phyloP scores from a whole-genome alignment of 2,797 vertebrate genomes.

The Parambassis ranga region DNA sequence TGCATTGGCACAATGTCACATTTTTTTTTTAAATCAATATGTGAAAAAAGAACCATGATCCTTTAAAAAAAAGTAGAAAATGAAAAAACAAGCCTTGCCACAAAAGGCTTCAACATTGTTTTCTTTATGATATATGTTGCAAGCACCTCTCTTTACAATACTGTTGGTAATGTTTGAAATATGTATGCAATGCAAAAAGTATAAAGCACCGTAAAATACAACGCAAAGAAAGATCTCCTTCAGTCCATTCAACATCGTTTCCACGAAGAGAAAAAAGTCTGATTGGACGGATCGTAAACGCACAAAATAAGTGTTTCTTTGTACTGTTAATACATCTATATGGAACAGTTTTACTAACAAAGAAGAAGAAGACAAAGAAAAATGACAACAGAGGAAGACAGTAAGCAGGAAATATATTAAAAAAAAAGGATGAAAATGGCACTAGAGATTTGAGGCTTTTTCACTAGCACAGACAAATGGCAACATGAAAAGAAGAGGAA shows the following conservation, averaged over 20 bases:
- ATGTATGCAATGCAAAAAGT: slow-evolving; percentile 22
- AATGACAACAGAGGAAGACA: background rate
- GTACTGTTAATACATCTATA: background rate
- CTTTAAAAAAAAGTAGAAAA: slow-evolving; percentile 10
- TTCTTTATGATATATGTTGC: slow-evolving; percentile 8
- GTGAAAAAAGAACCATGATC: slow-evolving; percentile 32
- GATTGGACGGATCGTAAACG: slow-evolving; percentile 25
- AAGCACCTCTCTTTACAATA: slow-evolving; percentile 44
- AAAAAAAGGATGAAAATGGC: slow-evolving; percentile 7
- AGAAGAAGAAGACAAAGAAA: background rate
- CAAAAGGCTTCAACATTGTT: background rate
- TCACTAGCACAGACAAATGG: slow-evolving; percentile 13
- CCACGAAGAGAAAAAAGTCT: background rate
- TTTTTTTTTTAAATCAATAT: slow-evolving; percentile 33
- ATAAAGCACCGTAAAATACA: slow-evolving; percentile 15
- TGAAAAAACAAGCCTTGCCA: background rate
- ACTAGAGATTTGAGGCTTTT: slow-evolving; percentile 6
- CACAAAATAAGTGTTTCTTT: background rate
- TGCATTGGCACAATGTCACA: slow-evolving; percentile 62
- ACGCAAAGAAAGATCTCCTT: slow-evolving; percentile 19
- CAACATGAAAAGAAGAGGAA: slow-evolving; percentile 13
- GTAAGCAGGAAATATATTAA: background rate
- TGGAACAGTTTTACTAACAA: slow-evolving; percentile 5
- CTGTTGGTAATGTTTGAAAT: slow-evolving; percentile 36
- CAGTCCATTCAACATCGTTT: background rate